Percentiles rank a stretch among this genome's conserved stretches.
phyloP scores from a whole-genome alignment of 2,113 vertebrate genomes.

The Hepsetus odoe region DNA sequence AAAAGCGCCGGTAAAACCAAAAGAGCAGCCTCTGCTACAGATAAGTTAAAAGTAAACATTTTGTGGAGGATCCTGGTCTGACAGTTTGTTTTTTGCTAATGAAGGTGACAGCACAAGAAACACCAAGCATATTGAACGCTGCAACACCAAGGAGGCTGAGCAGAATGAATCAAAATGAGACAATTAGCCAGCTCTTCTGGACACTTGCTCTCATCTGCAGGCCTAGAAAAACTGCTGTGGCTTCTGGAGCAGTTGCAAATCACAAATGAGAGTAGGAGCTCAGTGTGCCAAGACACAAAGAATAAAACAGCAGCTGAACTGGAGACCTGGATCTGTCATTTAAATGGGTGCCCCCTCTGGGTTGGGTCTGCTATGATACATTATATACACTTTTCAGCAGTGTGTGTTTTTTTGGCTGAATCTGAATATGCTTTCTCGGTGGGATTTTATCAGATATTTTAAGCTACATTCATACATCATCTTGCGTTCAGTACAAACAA shows the following conservation, averaged over 20 bases:
- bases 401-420: not conserved
- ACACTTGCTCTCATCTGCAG: slow-evolving; percentile 19
- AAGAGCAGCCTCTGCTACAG: slow-evolving; percentile 6
- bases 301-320: slow-evolving; percentile 17
- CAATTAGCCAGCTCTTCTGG: slow-evolving; percentile 18
- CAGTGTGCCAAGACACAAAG: not conserved
- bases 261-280: not conserved
- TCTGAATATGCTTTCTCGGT: not conserved
- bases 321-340: slow-evolving; percentile 6
- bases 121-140: slow-evolving; percentile 25
- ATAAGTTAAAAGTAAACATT: slow-evolving; percentile 20
- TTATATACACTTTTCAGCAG: slow-evolving; percentile 27
- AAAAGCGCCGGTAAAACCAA: not conserved
- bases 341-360: not conserved
- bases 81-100: not conserved
- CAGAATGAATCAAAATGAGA: not conserved
- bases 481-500: slow-evolving; percentile 32
- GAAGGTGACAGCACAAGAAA: slow-evolving; percentile 27
- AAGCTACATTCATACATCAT: slow-evolving; percentile 11
- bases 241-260: not conserved
- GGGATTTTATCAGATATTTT: not conserved
- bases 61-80: slow-evolving; percentile 3
- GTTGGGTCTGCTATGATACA: slow-evolving; percentile 19
- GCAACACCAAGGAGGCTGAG: slow-evolving; percentile 29
- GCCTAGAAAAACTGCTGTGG: slow-evolving; percentile 35